Evolutionary conservation across 2,797 vertebrate species (phyloP).

Genomic region (Hyperoplus immaculatus): DNA sequence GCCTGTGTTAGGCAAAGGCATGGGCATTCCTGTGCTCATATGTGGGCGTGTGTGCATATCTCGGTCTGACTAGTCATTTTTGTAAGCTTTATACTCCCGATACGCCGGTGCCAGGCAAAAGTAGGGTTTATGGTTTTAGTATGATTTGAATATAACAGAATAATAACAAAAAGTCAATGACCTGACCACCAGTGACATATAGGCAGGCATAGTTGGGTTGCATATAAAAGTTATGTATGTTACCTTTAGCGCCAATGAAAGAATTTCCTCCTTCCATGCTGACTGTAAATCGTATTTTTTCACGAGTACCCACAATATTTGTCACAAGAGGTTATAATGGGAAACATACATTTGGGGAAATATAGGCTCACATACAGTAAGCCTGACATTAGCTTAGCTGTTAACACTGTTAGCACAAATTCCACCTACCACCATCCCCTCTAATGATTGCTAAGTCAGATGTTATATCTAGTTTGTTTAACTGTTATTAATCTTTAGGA

Average conservation of each 20-base stretch:
- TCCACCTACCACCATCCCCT: too few species aligned
- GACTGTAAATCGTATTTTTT: neutral
- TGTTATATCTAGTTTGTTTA: neutral
- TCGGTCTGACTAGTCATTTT: conserved; percentile 9
- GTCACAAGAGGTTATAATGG: neutral
- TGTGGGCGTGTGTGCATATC: neutral
- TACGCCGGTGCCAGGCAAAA: conserved; percentile 6
- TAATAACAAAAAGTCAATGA: too few species aligned
- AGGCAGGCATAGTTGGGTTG: too few species aligned
- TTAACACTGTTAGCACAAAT: neutral
- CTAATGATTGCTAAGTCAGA: neutral
- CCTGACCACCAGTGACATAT: too few species aligned
- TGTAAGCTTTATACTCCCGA: conserved; percentile 3
- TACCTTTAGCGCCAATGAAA: neutral
- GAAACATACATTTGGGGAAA: neutral
- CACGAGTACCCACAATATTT: too few species aligned
- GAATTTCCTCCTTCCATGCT: neutral
- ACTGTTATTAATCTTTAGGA: too few species aligned
- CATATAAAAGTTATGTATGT: neutral
- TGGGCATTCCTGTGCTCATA: neutral
- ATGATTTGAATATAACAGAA: conserved; percentile 42
- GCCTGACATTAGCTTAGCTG: neutral
- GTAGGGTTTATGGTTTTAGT: neutral
- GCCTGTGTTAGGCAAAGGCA: neutral
- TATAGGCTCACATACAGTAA: too few species aligned